Evolutionary conservation across 2,113 vertebrate genomes (phyloP).

Genomic region (Eidolon helvum): DNA sequence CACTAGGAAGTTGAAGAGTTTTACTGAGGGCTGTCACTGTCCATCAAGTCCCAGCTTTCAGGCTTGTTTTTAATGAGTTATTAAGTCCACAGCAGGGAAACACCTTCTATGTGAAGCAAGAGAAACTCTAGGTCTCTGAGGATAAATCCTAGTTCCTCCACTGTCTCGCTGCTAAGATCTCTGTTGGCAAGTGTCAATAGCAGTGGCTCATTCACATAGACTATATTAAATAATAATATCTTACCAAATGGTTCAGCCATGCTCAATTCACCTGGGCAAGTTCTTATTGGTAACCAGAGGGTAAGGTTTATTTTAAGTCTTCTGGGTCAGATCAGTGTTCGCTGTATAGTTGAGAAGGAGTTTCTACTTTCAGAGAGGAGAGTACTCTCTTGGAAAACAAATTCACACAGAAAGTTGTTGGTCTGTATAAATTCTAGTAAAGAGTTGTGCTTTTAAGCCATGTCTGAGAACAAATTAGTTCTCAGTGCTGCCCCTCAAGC

Average conservation of each 20-base stretch:
- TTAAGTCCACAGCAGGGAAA: background rate
- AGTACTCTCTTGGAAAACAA: background rate
- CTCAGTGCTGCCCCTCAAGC: background rate
- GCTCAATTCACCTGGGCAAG: background rate
- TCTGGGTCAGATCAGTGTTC: background rate
- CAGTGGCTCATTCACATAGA: background rate
- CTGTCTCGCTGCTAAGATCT: background rate
- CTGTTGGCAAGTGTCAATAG: conserved; percentile 3
- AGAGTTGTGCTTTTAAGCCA: background rate
- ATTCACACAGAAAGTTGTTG: background rate
- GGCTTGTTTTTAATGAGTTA: conserved; percentile 44
- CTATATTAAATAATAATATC: background rate
- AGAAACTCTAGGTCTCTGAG: conserved; percentile 13
- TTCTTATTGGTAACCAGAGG: background rate
- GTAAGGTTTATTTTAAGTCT: background rate
- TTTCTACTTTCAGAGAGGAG: background rate
- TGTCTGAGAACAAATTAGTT: background rate
- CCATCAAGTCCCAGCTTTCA: background rate
- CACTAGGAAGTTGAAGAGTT: background rate
- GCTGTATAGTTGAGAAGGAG: background rate
- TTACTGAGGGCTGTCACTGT: background rate
- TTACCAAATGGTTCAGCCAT: background rate
- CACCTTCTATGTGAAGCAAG: conserved; percentile 31
- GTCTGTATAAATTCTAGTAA: background rate
- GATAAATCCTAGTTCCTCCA: background rate